phyloP scores from a whole-genome alignment of 1,140 invertebrate species.

The Heterodera carotae region DNA sequence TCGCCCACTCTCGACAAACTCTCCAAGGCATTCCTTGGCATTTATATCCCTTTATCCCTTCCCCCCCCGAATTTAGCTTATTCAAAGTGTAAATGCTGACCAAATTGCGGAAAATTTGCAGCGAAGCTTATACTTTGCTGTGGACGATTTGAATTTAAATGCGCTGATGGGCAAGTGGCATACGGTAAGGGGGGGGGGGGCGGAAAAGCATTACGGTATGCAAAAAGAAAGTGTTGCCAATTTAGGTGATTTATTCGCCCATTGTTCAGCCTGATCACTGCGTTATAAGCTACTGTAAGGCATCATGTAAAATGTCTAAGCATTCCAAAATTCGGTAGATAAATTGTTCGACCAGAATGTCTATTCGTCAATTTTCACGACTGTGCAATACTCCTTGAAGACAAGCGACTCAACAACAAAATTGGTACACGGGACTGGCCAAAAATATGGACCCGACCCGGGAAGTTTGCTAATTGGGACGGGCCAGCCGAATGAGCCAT shows the following conservation, averaged over 20 bases:
- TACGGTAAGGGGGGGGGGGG: too few species aligned
- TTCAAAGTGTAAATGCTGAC: slow-evolving; percentile 50
- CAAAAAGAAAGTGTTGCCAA: neutral
- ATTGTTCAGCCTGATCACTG: slow-evolving; percentile 51
- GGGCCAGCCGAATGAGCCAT: slow-evolving; percentile 53
- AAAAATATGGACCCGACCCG: slow-evolving; percentile 55
- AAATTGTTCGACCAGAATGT: slow-evolving; percentile 41
- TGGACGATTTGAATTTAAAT: slow-evolving; percentile 57
- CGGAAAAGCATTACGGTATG: neutral
- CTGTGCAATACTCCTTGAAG: slow-evolving; percentile 46
- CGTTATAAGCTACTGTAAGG: slow-evolving; percentile 24
- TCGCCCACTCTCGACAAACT: slow-evolving; percentile 25
- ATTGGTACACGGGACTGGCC: slow-evolving; percentile 45
- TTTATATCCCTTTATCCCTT: slow-evolving; percentile 19
- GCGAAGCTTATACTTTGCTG: slow-evolving; percentile 53
- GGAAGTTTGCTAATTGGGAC: slow-evolving; percentile 56
- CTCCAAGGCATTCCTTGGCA: slow-evolving; percentile 4
- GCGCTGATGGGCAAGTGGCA: slow-evolving; percentile 55
- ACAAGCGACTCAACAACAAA: slow-evolving; percentile 29
- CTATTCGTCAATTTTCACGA: slow-evolving; percentile 55
- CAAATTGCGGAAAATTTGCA: slow-evolving; percentile 52
- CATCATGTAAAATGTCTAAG: neutral
- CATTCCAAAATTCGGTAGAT: slow-evolving; percentile 23
- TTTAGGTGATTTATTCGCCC: slow-evolving; percentile 53
- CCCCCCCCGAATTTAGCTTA: slow-evolving; percentile 44